phyloP scores from a whole-genome alignment of 1,140 invertebrate genomes.

The Anastrepha ludens region DNA sequence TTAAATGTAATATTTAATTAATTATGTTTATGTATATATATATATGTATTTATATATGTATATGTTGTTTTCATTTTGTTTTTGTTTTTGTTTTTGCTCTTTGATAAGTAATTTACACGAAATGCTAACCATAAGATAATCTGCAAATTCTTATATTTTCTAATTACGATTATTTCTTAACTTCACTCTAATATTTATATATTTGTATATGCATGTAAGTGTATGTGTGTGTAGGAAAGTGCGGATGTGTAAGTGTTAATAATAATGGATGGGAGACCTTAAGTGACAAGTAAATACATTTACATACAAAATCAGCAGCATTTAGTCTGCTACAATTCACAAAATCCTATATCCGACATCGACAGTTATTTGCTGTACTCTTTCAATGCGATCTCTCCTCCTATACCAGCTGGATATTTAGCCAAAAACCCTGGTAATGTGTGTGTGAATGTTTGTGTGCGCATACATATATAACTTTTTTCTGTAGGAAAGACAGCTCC shows the following conservation, averaged over 20 bases:
- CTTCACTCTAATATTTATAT: not conserved
- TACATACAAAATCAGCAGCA: constrained; percentile 27
- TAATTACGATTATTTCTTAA: constrained; percentile 23
- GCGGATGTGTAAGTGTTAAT: not conserved
- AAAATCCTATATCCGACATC: not conserved
- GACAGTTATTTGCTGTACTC: not conserved
- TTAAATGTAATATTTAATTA: constrained; percentile 59
- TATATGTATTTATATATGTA: constrained; percentile 35
- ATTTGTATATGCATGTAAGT: not conserved
- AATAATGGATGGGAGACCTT: constrained; percentile 21
- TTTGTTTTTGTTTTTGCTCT: not conserved
- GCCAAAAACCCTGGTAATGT: not conserved
- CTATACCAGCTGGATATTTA: not conserved
- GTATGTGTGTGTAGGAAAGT: not conserved
- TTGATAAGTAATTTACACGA: constrained; percentile 56
- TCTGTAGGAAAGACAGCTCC: not conserved
- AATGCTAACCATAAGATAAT: constrained; percentile 57
- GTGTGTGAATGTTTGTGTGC: not conserved
- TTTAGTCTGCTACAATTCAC: not conserved
- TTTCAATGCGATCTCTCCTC: not conserved
- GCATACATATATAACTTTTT: not conserved
- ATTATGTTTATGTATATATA: constrained; percentile 55
- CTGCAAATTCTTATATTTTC: constrained; percentile 3
- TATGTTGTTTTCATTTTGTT: constrained; percentile 17
- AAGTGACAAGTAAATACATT: constrained; percentile 42